Base-by-base conservation (phyloP, 2,888 invertebrate species). In the Xanthorhoe spadicearia region DNA sequence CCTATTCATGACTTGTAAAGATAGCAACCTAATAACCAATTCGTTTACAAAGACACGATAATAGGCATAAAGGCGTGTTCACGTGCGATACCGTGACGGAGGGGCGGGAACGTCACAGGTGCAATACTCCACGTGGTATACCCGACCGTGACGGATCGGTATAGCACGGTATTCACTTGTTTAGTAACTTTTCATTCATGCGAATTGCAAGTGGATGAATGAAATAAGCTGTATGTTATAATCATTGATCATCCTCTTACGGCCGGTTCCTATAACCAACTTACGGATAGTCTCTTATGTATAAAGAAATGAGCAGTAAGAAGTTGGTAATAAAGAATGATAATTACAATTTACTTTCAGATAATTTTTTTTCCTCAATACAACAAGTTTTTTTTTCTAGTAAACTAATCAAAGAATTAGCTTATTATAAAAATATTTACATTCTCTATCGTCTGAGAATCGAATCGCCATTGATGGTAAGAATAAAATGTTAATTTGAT, bases 51-150 rank as follows among this genome's bases (percentile, higher is more conserved):
- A 6, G 32, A 32, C 43, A 13, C 43, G n/a, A 43, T 13, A 46
- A 23, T 46, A n/a, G 9, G 3, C 55, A 43, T 8, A 54, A 55
- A 55, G 18, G 2, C n/a, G 19, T 49, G 13, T 35, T 50, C 61
- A 86, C 87, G 87, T 89, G 83, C 84, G 74, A 81, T 87, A 87
- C 85, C 88, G 82, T 88, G 84, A 88, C 85, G 78, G 72, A 75
- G 71, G 84, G 77, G 79, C 72, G 69, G 68, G 79, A 57, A 18
- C 55, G 53, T 49, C 54, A 66, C 62, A 60, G 59, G 67, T 68
- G 64, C 28, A 0, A 43, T 53, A 63, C 54, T 32, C 38, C 75
- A 77, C 77, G 79, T 70, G 72, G 58, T 76, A 76, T 77, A 74
- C 75, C 77, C 78, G 19, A 57, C 19, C 64, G 69, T 69, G 77